Percentiles rank a stretch among this genome's conserved stretches.
Conservation (phyloP, 2,113 vertebrate genomes). For the Tenrec ecaudatus region DNA sequence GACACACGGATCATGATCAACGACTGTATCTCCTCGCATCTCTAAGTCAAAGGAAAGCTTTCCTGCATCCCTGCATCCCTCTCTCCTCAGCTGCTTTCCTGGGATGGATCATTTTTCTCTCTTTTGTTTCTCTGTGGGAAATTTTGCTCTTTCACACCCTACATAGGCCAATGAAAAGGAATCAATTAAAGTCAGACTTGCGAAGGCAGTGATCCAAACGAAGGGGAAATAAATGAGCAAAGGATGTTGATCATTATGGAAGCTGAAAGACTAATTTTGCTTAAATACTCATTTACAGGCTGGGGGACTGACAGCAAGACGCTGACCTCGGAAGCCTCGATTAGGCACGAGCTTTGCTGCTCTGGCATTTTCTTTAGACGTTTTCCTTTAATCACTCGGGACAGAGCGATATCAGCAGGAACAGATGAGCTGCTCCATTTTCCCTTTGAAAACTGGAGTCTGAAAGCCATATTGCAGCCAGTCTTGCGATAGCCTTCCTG, state of each 20-base stretch:
- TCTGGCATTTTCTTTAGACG: slow-evolving; percentile 42
- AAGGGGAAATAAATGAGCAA: slow-evolving; percentile 59
- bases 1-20: too few relatives aligned
- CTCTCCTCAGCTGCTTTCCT: not conserved
- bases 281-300: slow-evolving; percentile 72
- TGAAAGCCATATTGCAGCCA: not conserved
- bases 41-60: not conserved
- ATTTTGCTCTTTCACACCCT: slow-evolving; percentile 47
- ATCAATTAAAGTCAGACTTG: slow-evolving; percentile 51
- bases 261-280: slow-evolving; percentile 67
- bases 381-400: not conserved
- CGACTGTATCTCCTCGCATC: not conserved
- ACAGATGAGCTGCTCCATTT: not conserved
- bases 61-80: accelerated
- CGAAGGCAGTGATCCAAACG: slow-evolving; percentile 47
- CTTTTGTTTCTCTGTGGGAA: slow-evolving; percentile 27
- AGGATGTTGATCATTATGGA: slow-evolving; percentile 60
- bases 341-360: not conserved
- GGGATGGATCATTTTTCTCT: not conserved
- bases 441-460: not conserved
- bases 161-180: slow-evolving; percentile 63
- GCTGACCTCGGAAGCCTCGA: slow-evolving; percentile 2
- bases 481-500: not conserved
- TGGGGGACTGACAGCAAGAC: not conserved
- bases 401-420: not conserved